These are phyloP conservation scores for Choloepus didactylus DNA, from an alignment of 2,797 vertebrate genomes.

Conservation along the genomic window DNA sequence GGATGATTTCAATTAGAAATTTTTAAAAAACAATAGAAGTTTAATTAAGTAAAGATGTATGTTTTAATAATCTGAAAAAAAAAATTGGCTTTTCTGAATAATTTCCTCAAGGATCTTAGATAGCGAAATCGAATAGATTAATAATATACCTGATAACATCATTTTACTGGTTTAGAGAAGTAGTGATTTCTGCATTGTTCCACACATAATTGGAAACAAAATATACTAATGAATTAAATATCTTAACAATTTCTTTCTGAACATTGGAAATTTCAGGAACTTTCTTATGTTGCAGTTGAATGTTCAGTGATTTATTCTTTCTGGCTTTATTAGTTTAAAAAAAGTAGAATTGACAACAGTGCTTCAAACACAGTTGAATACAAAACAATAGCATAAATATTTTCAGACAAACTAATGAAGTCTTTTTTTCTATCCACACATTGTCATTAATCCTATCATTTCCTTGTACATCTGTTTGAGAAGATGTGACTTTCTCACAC, in stretches of 20 bases:
- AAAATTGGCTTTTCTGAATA: not conserved
- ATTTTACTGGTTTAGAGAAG: not conserved
- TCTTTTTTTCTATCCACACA: not conserved
- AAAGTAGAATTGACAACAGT: not conserved
- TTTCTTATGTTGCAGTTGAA: not conserved
- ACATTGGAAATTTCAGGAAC: not conserved
- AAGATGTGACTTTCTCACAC: not conserved
- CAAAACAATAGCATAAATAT: not conserved
- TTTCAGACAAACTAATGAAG: not conserved
- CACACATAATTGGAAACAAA: not conserved
- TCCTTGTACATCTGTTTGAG: not conserved
- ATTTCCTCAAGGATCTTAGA: not conserved
- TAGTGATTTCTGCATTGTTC: not conserved
- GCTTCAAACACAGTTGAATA: not conserved
- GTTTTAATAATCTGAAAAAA: not conserved
- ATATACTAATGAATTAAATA: not conserved
- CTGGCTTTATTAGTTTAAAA: not conserved
- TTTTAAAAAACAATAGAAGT: not conserved
- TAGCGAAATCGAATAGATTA: not conserved
- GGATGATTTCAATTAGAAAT: constrained; percentile 4
- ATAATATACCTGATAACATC: not conserved
- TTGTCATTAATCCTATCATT: not conserved
- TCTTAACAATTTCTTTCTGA: not conserved
- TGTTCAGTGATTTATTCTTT: not conserved
- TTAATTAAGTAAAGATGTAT: not conserved